A percentile compares a stretch with the other conserved stretches of the same genome.
These are phyloP conservation scores for Marasmarcha lunaedactyla DNA, from an alignment of 2,888 invertebrate genomes.

Conservation along the genomic window DNA sequence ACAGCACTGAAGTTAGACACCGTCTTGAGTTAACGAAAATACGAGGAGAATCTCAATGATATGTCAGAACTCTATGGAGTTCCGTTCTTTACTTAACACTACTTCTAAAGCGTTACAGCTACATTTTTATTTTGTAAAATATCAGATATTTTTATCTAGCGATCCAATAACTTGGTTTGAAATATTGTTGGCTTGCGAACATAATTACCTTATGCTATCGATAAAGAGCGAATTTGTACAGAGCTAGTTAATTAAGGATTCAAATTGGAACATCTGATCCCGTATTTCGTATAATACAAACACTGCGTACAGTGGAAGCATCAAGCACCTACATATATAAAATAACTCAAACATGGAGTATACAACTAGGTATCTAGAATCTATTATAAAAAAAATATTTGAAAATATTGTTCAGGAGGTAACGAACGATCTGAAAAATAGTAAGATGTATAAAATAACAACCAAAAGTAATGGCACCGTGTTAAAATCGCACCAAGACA, in stretches of 20 bases:
- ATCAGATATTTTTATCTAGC: constrained; percentile 44
- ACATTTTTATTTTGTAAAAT: constrained; percentile 39
- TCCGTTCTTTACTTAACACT: constrained; percentile 56
- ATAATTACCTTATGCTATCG: constrained; percentile 13
- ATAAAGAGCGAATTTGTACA: constrained; percentile 25
- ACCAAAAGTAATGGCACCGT: constrained; percentile 62
- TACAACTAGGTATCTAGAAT: constrained; percentile 21
- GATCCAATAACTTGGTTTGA: constrained; percentile 31
- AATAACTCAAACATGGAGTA: constrained; percentile 14
- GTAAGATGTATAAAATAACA: constrained; percentile 50
- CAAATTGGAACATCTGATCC: background rate
- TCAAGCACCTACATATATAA: constrained; percentile 1
- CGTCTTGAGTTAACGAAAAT: constrained; percentile 44
- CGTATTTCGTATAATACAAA: constrained; percentile 1
- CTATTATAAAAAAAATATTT: constrained; percentile 20
- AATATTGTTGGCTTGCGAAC: constrained; percentile 14
- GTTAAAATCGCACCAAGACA: constrained; percentile 50
- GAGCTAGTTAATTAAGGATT: constrained; percentile 17
- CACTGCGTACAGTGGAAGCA: constrained; percentile 16
- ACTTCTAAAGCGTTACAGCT: constrained; percentile 62
- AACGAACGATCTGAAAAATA: constrained; percentile 37
- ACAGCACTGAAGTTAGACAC: constrained; percentile 45
- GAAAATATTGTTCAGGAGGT: constrained; percentile 32
- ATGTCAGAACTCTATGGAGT: constrained; percentile 65
- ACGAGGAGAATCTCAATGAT: constrained; percentile 68